phyloP scores from a whole-genome alignment of 2,113 vertebrate genomes.

The Coryphaenoides rupestris region DNA sequence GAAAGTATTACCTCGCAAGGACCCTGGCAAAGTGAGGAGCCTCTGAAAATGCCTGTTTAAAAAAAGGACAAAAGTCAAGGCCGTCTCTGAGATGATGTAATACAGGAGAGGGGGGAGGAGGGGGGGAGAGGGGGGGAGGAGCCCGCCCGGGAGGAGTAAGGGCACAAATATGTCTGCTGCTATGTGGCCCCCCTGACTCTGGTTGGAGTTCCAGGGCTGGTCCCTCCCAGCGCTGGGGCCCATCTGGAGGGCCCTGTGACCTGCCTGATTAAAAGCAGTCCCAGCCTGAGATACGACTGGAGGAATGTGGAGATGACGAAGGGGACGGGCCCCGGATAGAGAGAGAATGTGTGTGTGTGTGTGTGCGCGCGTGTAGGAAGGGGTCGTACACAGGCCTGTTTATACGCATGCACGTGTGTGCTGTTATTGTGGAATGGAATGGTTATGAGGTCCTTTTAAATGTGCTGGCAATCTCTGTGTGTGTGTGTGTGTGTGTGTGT shows the following conservation, averaged over 20 bases:
- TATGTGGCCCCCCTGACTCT: conserved; percentile 30
- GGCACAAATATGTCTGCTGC: conserved; percentile 60
- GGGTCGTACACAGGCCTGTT: neutral
- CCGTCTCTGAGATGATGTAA: conserved; percentile 69
- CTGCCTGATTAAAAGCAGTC: conserved; percentile 76
- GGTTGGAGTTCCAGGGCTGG: conserved; percentile 40
- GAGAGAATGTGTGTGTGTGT: conserved; percentile 21
- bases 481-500: neutral
- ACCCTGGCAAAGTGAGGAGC: conserved; percentile 38
- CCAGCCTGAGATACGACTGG: conserved; percentile 67
- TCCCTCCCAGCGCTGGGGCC: conserved; percentile 69
- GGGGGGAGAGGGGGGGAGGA: conserved; percentile 15
- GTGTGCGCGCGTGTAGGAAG: conserved; percentile 6
- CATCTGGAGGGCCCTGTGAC: conserved; percentile 75
- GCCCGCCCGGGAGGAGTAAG: neutral
- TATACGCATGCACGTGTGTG: too few species aligned
- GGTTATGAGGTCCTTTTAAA: neutral
- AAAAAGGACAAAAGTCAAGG: conserved; percentile 22
- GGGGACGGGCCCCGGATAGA: conserved; percentile 48
- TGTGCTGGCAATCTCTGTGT: neutral
- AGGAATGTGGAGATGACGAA: conserved; percentile 68
- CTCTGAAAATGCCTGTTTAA: conserved; percentile 34
- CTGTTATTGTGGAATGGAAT: neutral
- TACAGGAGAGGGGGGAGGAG: conserved; percentile 41
- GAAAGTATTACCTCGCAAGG: conserved; percentile 62